Base-by-base conservation (phyloP, 2,113 vertebrate genomes). In the Percopsis transmontana region DNA sequence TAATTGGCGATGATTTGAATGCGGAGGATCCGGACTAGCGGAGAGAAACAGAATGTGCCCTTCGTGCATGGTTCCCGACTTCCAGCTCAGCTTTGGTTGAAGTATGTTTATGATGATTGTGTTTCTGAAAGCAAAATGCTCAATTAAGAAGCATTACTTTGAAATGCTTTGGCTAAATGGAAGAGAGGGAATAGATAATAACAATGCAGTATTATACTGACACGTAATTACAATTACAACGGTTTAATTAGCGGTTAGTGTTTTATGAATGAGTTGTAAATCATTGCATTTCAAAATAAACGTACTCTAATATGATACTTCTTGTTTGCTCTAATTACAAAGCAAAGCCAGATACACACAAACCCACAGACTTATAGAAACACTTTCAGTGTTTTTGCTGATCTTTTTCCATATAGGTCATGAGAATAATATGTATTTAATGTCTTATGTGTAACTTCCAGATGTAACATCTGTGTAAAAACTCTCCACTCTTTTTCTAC, bases 131-230 rank as follows among this genome's bases (percentile, higher is more conserved):
- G 58, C 18, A 19, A 72, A 53, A 58, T 40, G 24, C 54, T 59
- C 27, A 45, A 44, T 66, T 8, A 60, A 51, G 59, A 9, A 27
- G 38, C 64, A 39, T 33, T 33, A 7, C 56, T 67, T 51, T 13
- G 33, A 14, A 72, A 62, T 42, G 23, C 50, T 45, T 16, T 52
- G 21, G 6, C 8, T 59, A 58, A 65, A 60, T 21, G 59, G 47
- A 2, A 45, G 11, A 38, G 12, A 60, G 19, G 21, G 40, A 2
- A 33, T 10, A 5, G 33, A 39, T 21, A 33, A 12, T 5, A 23
- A 20, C 40, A 41, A 9, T 4, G 20, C 24, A 15, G 54, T 11
- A 18, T 39, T 5, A 48, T 48, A n/a, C 6, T 48, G 27, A 33
- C 27, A 33, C 5, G 27, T 33, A 48, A n/a, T 48, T 48, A 48